Percentiles rank a stretch among this genome's conserved stretches.
These are phyloP conservation scores for Triplophysa rosa DNA, from an alignment of 2,113 vertebrate species.

Conservation along the genomic window DNA sequence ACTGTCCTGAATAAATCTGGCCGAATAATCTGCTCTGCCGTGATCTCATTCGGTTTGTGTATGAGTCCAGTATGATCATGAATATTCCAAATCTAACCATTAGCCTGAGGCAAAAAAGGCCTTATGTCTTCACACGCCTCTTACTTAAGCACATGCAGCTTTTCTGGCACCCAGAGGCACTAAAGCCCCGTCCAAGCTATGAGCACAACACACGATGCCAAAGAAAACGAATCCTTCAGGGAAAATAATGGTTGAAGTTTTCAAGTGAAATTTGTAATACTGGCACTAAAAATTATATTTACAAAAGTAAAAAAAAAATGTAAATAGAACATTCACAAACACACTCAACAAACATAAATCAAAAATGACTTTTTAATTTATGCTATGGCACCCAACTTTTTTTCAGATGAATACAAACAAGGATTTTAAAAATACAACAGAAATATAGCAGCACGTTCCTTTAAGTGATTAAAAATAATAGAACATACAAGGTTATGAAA, in stretches of 20 bases:
- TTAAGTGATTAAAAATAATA: not conserved
- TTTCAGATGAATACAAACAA: too few relatives aligned
- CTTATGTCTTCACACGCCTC: constrained; percentile 10
- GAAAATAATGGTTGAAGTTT: constrained; percentile 46
- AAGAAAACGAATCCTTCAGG: constrained; percentile 58
- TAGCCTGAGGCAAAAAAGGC: constrained; percentile 28
- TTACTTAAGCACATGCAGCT: constrained; percentile 29
- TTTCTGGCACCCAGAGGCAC: constrained; percentile 39
- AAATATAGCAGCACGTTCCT: too few relatives aligned
- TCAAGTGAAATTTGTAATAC: constrained; percentile 36
- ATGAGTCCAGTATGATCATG: constrained; percentile 31
- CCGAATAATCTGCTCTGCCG: constrained; percentile 7
- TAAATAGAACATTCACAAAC: constrained; percentile 1
- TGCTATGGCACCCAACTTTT: too few relatives aligned
- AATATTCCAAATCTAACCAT: constrained; percentile 40
- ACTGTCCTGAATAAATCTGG: constrained; percentile 1
- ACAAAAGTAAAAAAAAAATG: not conserved
- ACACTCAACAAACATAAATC: not conserved
- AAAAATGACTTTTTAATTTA: too few relatives aligned
- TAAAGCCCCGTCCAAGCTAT: constrained; percentile 49
- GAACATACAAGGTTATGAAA: not conserved
- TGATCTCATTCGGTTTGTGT: constrained; percentile 39
- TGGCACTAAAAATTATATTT: constrained; percentile 24
- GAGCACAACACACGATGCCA: constrained; percentile 52
- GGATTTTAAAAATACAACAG: too few relatives aligned